These are phyloP conservation scores for Acanthacorydalis orientalis DNA, from an alignment of 2,888 invertebrate genomes.

Conservation along the genomic window DNA sequence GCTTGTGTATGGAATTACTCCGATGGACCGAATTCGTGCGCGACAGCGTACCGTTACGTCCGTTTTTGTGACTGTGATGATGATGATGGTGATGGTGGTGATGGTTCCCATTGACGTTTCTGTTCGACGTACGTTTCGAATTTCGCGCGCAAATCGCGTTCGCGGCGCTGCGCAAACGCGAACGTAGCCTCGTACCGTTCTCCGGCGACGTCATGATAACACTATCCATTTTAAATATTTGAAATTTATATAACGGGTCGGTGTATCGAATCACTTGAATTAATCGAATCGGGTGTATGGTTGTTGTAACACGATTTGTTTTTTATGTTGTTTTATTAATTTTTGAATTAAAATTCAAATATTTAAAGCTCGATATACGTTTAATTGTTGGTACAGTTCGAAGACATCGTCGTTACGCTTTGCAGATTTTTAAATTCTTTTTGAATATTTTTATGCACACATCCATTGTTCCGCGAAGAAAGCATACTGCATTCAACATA, in stretches of 20 bases:
- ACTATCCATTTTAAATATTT: slow-evolving; percentile 6
- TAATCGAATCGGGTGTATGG: neutral
- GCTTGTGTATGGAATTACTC: slow-evolving; percentile 4
- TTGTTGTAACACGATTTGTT: neutral
- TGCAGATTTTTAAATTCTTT: no score
- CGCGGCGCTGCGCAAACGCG: slow-evolving; percentile 7
- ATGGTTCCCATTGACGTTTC: neutral
- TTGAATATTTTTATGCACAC: no score
- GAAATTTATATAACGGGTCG: neutral
- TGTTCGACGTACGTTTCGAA: slow-evolving; percentile 3
- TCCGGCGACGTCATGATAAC: slow-evolving; percentile 7
- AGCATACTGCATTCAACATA: no score
- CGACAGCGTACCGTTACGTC: neutral
- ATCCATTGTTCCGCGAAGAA: no score
- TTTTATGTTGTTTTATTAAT: neutral
- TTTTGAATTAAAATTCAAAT: no score
- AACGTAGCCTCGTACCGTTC: slow-evolving; percentile 4
- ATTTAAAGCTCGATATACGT: neutral
- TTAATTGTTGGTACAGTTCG: neutral
- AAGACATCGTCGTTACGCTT: neutral
- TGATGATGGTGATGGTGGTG: neutral
- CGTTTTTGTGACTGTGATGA: neutral
- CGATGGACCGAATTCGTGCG: slow-evolving; percentile 3
- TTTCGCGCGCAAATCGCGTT: slow-evolving; percentile 6
- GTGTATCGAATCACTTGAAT: neutral